Evolutionary conservation across 2,113 vertebrate genomes (phyloP).

Genomic region (Pseudois nayaur): DNA sequence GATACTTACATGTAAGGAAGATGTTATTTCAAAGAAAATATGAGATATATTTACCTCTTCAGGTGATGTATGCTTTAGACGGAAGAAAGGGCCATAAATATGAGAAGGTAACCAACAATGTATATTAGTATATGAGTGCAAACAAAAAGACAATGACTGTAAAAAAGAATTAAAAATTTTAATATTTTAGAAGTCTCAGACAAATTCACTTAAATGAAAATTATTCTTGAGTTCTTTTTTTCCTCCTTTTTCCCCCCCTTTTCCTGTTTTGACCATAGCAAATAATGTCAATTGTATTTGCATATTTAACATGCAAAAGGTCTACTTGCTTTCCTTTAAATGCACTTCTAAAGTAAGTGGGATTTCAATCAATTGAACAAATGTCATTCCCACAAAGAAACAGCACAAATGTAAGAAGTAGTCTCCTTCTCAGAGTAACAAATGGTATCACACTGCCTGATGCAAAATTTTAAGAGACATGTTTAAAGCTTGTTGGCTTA

Average conservation of each 20-base stretch:
- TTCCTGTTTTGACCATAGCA: not conserved
- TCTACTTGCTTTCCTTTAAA: not conserved
- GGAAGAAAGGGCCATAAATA: not conserved
- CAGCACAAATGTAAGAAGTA: not conserved
- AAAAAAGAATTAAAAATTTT: not conserved
- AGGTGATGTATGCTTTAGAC: not conserved
- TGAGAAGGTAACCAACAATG: not conserved
- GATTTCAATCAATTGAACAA: not conserved
- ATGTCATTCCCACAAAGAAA: not conserved
- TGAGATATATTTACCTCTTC: not conserved
- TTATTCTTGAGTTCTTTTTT: not conserved
- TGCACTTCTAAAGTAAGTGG: not conserved
- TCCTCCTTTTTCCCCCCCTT: rapidly evolving
- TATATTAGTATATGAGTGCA: not conserved
- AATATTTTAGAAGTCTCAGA: not conserved
- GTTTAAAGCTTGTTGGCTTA: not conserved
- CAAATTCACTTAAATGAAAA: not conserved
- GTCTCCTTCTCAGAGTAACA: not conserved
- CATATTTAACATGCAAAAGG: not conserved
- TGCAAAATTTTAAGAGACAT: not conserved
- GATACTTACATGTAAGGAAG: not conserved
- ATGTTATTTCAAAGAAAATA: not conserved
- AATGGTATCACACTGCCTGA: not conserved
- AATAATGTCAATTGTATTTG: not conserved
- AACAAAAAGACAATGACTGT: not conserved